Conservation (phyloP, 92 coral and sea anemone genomes). For the Heliopora coerulea region DNA sequence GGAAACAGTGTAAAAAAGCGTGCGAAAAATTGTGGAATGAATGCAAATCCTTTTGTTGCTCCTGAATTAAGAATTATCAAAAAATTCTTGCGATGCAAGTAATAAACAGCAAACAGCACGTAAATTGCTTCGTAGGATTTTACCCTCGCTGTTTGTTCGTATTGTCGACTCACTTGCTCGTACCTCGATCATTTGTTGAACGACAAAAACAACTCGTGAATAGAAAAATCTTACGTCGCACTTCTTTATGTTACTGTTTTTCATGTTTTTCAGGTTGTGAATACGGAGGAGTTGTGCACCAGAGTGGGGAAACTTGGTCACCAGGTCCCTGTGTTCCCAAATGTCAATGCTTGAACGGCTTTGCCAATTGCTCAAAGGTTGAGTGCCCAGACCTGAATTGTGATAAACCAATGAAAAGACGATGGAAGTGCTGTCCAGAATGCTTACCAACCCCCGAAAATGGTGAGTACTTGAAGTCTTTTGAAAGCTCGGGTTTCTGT, state of each 20-base stretch:
- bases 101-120: no score
- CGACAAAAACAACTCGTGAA: no score
- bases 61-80: no score
- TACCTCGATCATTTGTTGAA: no score
- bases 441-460: constrained; percentile 66
- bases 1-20: no score
- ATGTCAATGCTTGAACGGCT: constrained; percentile 82
- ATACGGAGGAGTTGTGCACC: constrained; percentile 68
- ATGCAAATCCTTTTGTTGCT: no score
- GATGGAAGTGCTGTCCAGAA: constrained; percentile 95
- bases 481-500: no score
- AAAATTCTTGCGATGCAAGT: no score
- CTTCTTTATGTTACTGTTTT: not conserved
- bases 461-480: constrained; percentile 50
- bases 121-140: no score
- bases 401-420: constrained; percentile 64
- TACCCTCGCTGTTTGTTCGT: no score
- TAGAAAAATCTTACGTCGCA: not conserved
- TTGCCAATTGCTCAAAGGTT: constrained; percentile 74
- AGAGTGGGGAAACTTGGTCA: constrained; percentile 91
- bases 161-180: no score
- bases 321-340: constrained; percentile 97
- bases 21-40: no score
- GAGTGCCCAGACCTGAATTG: constrained; percentile 99
- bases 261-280: constrained; percentile 54